phyloP scores from a whole-genome alignment of 1,140 invertebrate species.

The Armadillidium nasatum region DNA sequence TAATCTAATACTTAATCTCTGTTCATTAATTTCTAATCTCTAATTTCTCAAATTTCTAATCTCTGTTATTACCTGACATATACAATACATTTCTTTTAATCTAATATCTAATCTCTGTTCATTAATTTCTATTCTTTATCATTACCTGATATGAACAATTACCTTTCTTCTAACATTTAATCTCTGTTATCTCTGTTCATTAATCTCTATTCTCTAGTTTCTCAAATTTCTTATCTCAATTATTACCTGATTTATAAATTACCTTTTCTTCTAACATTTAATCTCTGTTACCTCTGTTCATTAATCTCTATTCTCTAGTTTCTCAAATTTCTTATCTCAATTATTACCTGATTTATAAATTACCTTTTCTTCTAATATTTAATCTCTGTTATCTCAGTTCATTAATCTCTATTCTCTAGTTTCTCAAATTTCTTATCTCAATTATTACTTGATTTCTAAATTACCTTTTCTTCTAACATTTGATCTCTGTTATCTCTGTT shows the following conservation, averaged over 20 bases:
- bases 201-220: not conserved
- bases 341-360: conserved; percentile 60
- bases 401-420: not conserved
- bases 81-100: no score
- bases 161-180: no score
- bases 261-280: no score
- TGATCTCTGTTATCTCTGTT: not conserved
- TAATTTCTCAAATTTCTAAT: no score
- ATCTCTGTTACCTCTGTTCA: not conserved
- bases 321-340: not conserved
- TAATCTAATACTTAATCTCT: no score
- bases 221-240: not conserved
- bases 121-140: no score
- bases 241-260: conserved; percentile 61
- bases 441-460: conserved; percentile 59
- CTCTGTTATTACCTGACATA: no score
- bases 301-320: not conserved
- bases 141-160: no score
- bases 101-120: no score
- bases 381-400: not conserved
- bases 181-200: not conserved
- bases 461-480: no score
- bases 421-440: not conserved
- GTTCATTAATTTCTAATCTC: no score
- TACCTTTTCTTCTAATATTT: no score